phyloP scores from a whole-genome alignment of 2,888 invertebrate species.

The Byasa hedistus region DNA sequence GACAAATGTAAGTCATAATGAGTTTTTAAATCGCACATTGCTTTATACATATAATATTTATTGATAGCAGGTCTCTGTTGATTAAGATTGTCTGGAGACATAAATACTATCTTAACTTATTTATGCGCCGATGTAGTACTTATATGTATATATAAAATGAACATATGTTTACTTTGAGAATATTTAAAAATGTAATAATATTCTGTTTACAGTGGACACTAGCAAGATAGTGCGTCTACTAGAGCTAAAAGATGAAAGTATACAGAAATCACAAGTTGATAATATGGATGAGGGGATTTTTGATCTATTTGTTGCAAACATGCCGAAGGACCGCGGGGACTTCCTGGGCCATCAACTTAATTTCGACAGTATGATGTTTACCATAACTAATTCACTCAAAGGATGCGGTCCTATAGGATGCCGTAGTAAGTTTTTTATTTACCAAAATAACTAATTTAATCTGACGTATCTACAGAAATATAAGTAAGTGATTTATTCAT shows the following conservation, averaged over 20 bases:
- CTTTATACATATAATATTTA: no score
- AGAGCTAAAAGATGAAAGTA: constrained; percentile 49
- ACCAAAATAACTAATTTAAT: background rate
- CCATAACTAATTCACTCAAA: constrained; percentile 44
- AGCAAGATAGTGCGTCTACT: constrained; percentile 54
- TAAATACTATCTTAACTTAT: no score
- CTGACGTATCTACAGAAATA: no score
- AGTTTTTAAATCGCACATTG: background rate
- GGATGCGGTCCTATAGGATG: constrained; percentile 58
- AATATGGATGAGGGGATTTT: constrained; percentile 49
- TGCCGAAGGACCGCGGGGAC: constrained; percentile 49
- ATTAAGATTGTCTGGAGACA: no score
- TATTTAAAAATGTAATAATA: background rate
- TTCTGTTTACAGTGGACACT: constrained; percentile 42
- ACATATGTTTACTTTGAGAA: background rate
- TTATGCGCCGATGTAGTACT: no score
- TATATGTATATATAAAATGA: no score
- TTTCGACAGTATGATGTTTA: constrained; percentile 53
- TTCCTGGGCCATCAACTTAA: constrained; percentile 48
- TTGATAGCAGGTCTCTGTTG: no score
- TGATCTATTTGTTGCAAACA: constrained; percentile 47
- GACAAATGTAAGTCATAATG: constrained; percentile 41
- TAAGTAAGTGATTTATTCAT: no score
- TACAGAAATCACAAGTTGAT: constrained; percentile 39
- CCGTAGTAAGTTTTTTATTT: constrained; percentile 45